Conservation (phyloP, 2,888 invertebrate genomes). For the Cerastis rubricosa region DNA sequence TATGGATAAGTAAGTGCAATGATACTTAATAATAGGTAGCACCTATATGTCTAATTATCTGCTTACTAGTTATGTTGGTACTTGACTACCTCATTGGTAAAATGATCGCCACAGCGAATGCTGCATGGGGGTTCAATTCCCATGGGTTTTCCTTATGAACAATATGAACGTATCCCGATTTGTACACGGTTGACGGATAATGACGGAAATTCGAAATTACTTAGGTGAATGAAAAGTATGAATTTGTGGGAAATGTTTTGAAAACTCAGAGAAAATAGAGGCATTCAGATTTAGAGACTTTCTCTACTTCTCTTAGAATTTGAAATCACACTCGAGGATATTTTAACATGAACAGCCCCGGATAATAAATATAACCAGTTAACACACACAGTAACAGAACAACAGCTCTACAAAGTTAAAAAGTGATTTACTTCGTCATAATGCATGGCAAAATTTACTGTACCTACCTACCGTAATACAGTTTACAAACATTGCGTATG, state of each 20-base stretch:
- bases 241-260: not conserved
- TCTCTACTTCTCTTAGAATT: not conserved
- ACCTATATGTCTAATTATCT: not conserved
- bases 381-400: not conserved
- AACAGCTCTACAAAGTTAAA: not conserved
- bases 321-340: not conserved
- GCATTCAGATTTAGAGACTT: not conserved
- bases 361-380: not conserved
- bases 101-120: not conserved
- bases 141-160: not conserved
- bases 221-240: too few relatives aligned
- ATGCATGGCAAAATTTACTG: constrained; percentile 25
- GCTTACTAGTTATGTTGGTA: not conserved
- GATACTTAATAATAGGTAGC: not conserved
- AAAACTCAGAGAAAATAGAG: not conserved
- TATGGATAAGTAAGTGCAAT: not conserved
- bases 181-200: not conserved
- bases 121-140: not conserved
- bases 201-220: not conserved
- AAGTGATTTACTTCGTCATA: constrained; percentile 4
- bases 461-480: constrained; percentile 4
- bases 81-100: not conserved
- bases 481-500: constrained; percentile 43
- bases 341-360: not conserved
- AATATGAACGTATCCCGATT: not conserved